Base-by-base conservation (phyloP, 2,797 vertebrate genomes). In the Craterocephalus amniculus region DNA sequence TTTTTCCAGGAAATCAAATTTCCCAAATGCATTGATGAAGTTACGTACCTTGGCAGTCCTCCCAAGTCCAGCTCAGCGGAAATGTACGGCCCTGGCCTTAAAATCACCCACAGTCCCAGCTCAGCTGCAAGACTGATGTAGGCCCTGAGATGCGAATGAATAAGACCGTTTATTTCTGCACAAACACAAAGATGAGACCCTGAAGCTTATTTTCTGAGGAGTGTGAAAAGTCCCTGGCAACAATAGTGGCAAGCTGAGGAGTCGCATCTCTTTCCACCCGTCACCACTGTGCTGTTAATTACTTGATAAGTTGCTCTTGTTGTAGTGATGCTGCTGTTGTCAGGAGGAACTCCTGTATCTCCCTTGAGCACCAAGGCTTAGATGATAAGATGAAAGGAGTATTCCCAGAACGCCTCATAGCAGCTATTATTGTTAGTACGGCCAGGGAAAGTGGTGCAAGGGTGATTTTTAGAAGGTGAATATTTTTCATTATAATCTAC, bases 71-170 rank as follows among this genome's bases (percentile, higher is more conserved):
- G 80, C 72, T 94, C 93, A 4, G 93, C 90, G 56, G 91, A 93
- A 68, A 95, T 80, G 64, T 94, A 95, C 0, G 97, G 97, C 5
- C 97, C 97, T 2, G 96, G 97, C 38, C 96, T 94, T 73, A 99
- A 92, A 80, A 99, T 97, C 67, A 99, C 98, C 97, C 97, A 98
- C 56, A 99, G 84, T 18, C 95, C 97, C 2, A 96, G 61, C 38
- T 97, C 95, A 1, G 91, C 95, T 3, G 97, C 98, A 79, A 95
- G 87, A 65, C 72, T 89, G 26, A 99, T 87, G 77, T 95, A 99
- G 24, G 94, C 91, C 89, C 98, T 99, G 76, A 79, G 92, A 85
- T 16, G 0, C 65, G 90, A 34, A 86, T 0, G 51, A 27, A 61
- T 13, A 55, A 71, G 10, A 18, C 31, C 68, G 4, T 43, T 38